Evolutionary conservation across 2,113 vertebrate species (phyloP).

Genomic region (Nycticryphes semicollaris): DNA sequence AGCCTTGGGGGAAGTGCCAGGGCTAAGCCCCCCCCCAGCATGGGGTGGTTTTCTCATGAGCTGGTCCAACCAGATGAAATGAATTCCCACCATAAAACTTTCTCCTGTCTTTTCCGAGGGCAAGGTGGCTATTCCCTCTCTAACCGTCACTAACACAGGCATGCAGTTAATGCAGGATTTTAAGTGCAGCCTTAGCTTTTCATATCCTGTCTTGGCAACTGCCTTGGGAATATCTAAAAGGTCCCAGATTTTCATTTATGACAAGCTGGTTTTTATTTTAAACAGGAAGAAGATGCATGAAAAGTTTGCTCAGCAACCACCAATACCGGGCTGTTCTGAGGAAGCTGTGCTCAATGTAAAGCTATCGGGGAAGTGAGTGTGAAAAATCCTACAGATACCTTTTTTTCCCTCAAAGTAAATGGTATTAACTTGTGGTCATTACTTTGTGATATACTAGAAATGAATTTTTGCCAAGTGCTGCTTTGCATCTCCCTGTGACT

Average conservation of each 20-base stretch:
- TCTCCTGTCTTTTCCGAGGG: neutral
- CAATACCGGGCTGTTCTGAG: neutral
- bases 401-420: neutral
- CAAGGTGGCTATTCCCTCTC: neutral
- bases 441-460: neutral
- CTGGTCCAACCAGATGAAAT: neutral
- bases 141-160: neutral
- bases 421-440: neutral
- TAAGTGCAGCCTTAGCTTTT: neutral
- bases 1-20: rapidly evolving
- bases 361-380: neutral
- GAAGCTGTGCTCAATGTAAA: neutral
- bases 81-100: neutral
- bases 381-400: neutral
- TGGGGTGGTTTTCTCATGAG: neutral
- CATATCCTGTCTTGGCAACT: neutral
- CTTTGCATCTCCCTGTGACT: neutral
- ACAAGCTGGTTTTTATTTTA: neutral
- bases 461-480: neutral
- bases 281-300: neutral
- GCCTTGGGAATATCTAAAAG: neutral
- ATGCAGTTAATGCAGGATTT: neutral
- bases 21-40: neutral
- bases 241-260: neutral
- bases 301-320: neutral